phyloP scores from a whole-genome alignment of 2,113 vertebrate species.

The Leptobrachium ailaonicum region DNA sequence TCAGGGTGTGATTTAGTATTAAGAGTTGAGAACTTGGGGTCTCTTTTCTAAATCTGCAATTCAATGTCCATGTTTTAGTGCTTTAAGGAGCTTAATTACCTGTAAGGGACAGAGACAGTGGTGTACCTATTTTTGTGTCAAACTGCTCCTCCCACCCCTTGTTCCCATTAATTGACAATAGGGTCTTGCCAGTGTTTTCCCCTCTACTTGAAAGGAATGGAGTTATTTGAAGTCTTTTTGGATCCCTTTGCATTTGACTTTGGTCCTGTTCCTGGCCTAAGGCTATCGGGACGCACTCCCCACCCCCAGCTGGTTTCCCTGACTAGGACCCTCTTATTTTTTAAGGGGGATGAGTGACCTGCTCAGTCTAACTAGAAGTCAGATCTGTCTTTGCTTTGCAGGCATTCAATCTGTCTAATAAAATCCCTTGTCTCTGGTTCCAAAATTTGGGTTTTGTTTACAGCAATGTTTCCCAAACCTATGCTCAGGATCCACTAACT shows the following conservation, averaged over 20 bases:
- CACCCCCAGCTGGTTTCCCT: not conserved
- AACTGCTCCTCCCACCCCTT: not conserved
- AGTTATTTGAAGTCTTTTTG: constrained; percentile 2
- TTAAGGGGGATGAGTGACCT: not conserved
- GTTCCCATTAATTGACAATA: constrained; percentile 28
- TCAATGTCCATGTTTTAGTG: too few relatives aligned
- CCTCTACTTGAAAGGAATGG: constrained; percentile 20
- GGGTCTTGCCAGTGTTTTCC: not conserved
- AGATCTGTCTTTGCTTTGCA: not conserved
- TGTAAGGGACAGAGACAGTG: too few relatives aligned
- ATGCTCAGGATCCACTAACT: too few relatives aligned
- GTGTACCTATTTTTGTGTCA: too few relatives aligned
- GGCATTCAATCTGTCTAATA: too few relatives aligned
- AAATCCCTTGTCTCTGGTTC: too few relatives aligned
- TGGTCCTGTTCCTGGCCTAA: constrained; percentile 24
- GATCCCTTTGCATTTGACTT: constrained; percentile 19
- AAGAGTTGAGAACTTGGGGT: too few relatives aligned
- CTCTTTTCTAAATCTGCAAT: too few relatives aligned
- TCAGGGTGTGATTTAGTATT: too few relatives aligned
- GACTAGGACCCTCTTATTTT: constrained; percentile 9
- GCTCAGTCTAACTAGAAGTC: constrained; percentile 20
- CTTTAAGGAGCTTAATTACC: too few relatives aligned
- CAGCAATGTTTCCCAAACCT: too few relatives aligned
- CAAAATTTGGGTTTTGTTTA: too few relatives aligned
- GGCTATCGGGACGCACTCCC: constrained; percentile 1